These are phyloP conservation scores for Edolisoma coerulescens DNA, from an alignment of 2,113 vertebrate genomes.

Conservation along the genomic window DNA sequence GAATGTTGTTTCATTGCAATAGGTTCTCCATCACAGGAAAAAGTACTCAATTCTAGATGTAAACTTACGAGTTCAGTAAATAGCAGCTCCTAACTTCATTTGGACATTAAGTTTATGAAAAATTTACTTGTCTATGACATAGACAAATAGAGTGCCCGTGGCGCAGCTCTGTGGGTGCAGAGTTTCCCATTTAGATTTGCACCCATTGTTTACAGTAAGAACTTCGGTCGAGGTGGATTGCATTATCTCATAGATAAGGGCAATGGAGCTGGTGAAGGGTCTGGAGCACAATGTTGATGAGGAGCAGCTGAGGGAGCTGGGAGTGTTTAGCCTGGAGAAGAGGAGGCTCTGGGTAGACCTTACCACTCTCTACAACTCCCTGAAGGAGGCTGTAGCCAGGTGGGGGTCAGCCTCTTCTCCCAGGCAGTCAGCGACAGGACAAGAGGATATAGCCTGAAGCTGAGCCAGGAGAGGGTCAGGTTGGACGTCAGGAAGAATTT, in stretches of 20 bases:
- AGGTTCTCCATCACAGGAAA: not conserved
- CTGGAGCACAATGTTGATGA: not conserved
- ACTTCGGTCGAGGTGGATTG: not conserved
- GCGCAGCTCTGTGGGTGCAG: not conserved
- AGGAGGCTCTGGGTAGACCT: not conserved
- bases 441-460: not conserved
- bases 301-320: not conserved
- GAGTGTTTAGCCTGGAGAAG: not conserved
- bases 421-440: fast-evolving
- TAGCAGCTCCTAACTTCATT: not conserved
- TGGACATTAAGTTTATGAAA: not conserved
- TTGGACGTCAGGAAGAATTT: not conserved
- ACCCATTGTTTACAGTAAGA: not conserved
- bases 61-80: not conserved
- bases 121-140: not conserved
- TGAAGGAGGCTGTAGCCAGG: not conserved
- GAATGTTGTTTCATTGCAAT: fast-evolving
- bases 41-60: not conserved
- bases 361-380: fast-evolving
- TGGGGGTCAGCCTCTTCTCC: not conserved
- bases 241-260: not conserved
- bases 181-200: not conserved
- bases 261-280: not conserved
- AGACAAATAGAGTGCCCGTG: not conserved
- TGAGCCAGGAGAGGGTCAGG: not conserved